These are phyloP conservation scores for Odontothrips loti DNA, from an alignment of 2,888 invertebrate genomes.

Conservation along the genomic window DNA sequence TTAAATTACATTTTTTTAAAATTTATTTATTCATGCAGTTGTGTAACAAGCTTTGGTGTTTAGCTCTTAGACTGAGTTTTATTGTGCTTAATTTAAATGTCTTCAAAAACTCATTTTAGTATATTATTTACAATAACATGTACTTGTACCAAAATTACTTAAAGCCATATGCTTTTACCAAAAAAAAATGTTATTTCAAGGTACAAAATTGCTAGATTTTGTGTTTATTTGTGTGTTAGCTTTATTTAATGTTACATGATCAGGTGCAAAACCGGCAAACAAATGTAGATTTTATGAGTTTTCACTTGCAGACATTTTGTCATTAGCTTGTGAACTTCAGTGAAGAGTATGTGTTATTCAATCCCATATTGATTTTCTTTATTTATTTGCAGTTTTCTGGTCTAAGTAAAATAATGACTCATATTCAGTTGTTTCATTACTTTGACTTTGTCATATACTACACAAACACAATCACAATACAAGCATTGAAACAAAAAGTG, in stretches of 20 bases:
- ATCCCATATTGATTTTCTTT: slow-evolving; percentile 5
- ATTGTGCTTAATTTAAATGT: slow-evolving; percentile 21
- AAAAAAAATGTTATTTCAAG: slow-evolving; percentile 18
- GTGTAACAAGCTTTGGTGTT: slow-evolving; percentile 25
- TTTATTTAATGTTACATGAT: slow-evolving; percentile 10
- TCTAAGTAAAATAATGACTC: slow-evolving; percentile 26
- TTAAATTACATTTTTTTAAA: slow-evolving; percentile 22
- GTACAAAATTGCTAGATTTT: slow-evolving; percentile 22
- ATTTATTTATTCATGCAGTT: slow-evolving; percentile 25
- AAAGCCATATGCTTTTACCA: slow-evolving; percentile 26
- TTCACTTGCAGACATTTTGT: slow-evolving; percentile 17
- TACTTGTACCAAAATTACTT: slow-evolving; percentile 23
- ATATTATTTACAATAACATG: slow-evolving; percentile 25
- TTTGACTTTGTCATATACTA: neutral
- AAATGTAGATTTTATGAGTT: slow-evolving; percentile 21
- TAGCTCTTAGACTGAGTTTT: slow-evolving; percentile 26
- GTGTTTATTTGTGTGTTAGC: slow-evolving; percentile 26
- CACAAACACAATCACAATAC: neutral
- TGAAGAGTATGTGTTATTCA: slow-evolving; percentile 20
- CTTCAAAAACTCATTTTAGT: slow-evolving; percentile 25
- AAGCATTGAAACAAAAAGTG: neutral
- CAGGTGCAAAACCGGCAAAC: slow-evolving; percentile 17
- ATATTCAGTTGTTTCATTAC: neutral
- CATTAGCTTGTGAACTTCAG: slow-evolving; percentile 8
- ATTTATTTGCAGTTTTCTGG: slow-evolving; percentile 16